Evolutionary conservation across 1,140 invertebrate genomes (phyloP), one percentile per base, ranked within the genome.

Genomic region (Chelonus insularis): DNA sequence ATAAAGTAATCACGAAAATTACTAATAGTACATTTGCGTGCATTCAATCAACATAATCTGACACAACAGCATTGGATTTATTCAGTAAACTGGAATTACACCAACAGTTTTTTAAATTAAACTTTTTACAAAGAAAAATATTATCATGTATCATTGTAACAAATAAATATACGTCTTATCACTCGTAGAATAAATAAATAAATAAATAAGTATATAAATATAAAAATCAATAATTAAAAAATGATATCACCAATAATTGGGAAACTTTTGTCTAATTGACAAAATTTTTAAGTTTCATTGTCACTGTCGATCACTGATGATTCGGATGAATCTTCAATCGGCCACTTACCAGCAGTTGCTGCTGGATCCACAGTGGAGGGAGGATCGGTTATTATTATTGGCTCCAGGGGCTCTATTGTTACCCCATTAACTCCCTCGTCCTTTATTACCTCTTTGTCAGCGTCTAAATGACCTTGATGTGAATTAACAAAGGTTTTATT

Each of bases 331-430:
- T 69, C 34, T 60, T 81, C 78, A 7, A 75, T 76, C 20, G 78
- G 78, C 79, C 79, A 80, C 71, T 80, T 82, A 29, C 76, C 79
- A 20, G 78, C 77, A 5, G 78, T 80, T 4, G 77, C 77, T 11
- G 73, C 66, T 21, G 76, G 69, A 55, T 79, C 72, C 8, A 72
- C 67, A 16, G 55, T 70, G 0, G 62, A 47, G 5, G 79, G 73
- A 14, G 72, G 63, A 60, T 73, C 72, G 11, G 77, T 80, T 20
- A 82, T 71, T 20, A 75, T 66, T 47, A 79, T 78, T 1, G 74
- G 71, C 0, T 69, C 75, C 8, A 80, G 62, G 1, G 73, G 71
- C 47, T 74, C 72, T 0, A 57, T 64, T 1, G 69, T 79, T 36
- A 66, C 60, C n/a, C 62, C 65, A 21, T 74, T 66, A 12, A 14